Base-by-base conservation (phyloP, 92 coral and sea anemone genomes). In the Bergia puertoricense region DNA sequence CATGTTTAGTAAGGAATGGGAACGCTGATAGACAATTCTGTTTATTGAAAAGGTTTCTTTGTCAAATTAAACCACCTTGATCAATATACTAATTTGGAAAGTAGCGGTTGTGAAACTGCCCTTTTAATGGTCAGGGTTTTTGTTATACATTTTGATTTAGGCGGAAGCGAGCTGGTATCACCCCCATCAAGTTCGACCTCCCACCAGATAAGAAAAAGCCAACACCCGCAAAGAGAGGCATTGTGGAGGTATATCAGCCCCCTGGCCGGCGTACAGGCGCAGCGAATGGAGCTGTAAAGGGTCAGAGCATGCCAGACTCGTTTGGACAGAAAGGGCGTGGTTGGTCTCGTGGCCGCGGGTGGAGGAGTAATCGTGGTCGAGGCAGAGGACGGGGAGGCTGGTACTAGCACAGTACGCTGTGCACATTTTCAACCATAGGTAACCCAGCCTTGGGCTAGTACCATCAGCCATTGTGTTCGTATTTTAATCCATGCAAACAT, bases 141-240 rank as follows among this genome's bases (percentile, higher is more conserved):
- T 54, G 1, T 1, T 54, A 40, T 79, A 74, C 85, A 44, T 80
- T 73, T 82, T 71, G 51, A 39, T 81, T 39, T 90, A 97, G 99
- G 80, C 95, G 99, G 77, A 97, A 97, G 72, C 93, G 99, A 50
- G 98, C 99, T 4, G 99, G 98, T 0, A 97, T 97, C 88, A 97
- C 98, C 11, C 99, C 99, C 15, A 97, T 97, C 81, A 97, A 90
- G 59, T 97, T 97, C 59, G 99, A 97, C 90, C 93, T 93, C 46
- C 98, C 99, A 20, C 97, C 98, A 3, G 95, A 91, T 86, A 94
- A 92, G 62, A 97, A 97, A 67, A 76, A 89, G 8, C 85, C 96
- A 5, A 48, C 87, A 18, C 82, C 89, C 36, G 81, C 88, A 13
- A 94, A 83, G 82, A 88, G 85, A 54, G 88, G 86, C 66, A 86